Percentiles rank a stretch among this genome's conserved stretches.
Evolutionary conservation across 2,888 invertebrate species (phyloP).

Genomic region (Microctonus brassicae): DNA sequence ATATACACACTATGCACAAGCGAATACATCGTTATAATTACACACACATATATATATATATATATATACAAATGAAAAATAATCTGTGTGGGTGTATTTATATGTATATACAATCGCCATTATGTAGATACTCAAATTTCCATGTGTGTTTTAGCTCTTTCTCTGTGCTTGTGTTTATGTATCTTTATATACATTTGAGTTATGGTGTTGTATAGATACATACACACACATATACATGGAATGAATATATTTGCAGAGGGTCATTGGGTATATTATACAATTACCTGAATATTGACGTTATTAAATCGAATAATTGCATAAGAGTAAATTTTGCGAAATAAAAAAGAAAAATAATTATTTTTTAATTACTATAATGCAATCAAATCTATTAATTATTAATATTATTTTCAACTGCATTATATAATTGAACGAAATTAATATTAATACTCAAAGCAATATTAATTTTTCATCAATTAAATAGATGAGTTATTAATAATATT

Average conservation of each 20-base stretch:
- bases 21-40: constrained; percentile 28
- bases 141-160: constrained; percentile 40
- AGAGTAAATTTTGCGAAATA: background rate
- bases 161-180: constrained; percentile 21
- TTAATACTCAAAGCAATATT: no score
- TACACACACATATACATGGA: background rate
- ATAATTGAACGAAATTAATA: no score
- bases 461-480: no score
- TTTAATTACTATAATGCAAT: no score
- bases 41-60: constrained; percentile 23
- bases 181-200: constrained; percentile 16
- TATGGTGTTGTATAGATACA: constrained; percentile 16
- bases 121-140: constrained; percentile 45
- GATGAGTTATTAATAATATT: no score
- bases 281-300: background rate
- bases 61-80: constrained; percentile 21
- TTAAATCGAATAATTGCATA: background rate
- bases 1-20: constrained; percentile 35
- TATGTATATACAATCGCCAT: constrained; percentile 46
- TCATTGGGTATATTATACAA: background rate
- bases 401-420: no score
- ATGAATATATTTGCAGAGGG: background rate
- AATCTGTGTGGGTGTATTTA: constrained; percentile 46
- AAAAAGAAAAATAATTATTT: no score
- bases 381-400: no score